Base-by-base conservation (phyloP, 2,888 invertebrate species). In the Ophion slaviceki region DNA sequence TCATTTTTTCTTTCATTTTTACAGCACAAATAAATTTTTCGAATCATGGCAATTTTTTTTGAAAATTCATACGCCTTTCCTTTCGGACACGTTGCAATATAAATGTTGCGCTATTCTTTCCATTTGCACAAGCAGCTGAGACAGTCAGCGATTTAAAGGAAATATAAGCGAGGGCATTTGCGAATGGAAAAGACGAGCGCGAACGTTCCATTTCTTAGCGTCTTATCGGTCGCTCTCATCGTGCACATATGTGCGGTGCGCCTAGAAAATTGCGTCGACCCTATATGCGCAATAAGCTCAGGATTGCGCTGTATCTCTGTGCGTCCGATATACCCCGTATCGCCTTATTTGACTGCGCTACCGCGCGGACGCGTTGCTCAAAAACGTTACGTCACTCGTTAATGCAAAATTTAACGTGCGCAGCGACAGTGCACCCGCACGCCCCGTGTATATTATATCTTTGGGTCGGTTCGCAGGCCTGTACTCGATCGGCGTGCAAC, bases 221-320 rank as follows among this genome's bases (percentile, higher is more conserved):
- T 82, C 74, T 88, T 88, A 87, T 88, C 87, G 84, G 74, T 83
- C 70, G 74, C 80, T 86, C 87, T 86, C 87, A 88, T 88, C 88
- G 74, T 71, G 53, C 53, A 53, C 17, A 17, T 14, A 75, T 81
- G 72, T 82, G 45, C 62, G 78, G 71, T 61, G 82, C 64, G 78
- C 28, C 77, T 86, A 74, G 86, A 83, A 86, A 86, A 83, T 83
- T 82, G 66, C 76, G 45, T 76, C 83, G 83, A 78, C 80, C 86
- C 86, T 83, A 53, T 74, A 80, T 74, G 80, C 53, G 53, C 17
- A 53, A 53, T 53, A 53, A 78, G 64, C 74, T 83, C 70, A 53
- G 76, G 59, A 66, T 80, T 77, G 66, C 75, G 61, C 67, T 57
- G 28, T 68, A 40, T 72, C 66, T 80, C 40, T 57, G 17, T 28